A percentile compares a stretch with the other conserved stretches of the same genome.
Conservation (phyloP, 2,113 vertebrate genomes). For the Forbesichthys agassizii region DNA sequence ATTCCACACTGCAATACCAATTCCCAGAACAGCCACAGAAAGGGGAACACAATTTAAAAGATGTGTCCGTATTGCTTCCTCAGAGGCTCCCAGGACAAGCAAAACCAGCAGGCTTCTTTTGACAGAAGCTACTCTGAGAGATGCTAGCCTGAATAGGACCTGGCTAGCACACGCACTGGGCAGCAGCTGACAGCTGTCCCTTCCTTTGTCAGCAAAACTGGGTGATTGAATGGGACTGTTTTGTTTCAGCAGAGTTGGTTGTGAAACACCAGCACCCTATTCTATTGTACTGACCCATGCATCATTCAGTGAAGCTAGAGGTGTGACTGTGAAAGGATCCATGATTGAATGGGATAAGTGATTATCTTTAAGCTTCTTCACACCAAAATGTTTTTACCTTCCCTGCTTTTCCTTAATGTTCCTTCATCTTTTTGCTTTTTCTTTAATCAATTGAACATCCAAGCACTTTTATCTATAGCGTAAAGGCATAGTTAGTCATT, state of each 20-base stretch:
- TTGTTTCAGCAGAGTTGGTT: conserved; percentile 32
- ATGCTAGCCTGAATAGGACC: conserved; percentile 57
- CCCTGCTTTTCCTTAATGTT: not conserved
- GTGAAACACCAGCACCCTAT: conserved; percentile 17
- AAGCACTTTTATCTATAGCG: not conserved
- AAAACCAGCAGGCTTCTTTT: conserved; percentile 48
- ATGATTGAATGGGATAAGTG: conserved; percentile 1
- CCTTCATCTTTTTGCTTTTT: not conserved
- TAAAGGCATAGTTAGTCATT: no score
- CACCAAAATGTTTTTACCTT: not conserved
- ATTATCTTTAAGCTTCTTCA: not conserved
- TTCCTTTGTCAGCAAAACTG: conserved; percentile 56
- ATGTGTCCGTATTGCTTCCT: conserved; percentile 34
- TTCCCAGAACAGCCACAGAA: conserved; percentile 26
- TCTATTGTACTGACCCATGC: conserved; percentile 5
- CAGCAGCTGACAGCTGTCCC: conserved; percentile 69
- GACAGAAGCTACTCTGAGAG: conserved; percentile 35
- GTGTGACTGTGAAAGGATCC: not conserved
- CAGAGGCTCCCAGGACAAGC: conserved; percentile 42
- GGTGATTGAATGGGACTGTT: conserved; percentile 46
- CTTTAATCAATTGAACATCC: not conserved
- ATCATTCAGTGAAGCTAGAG: not conserved
- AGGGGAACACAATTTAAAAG: conserved; percentile 27
- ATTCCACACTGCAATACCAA: conserved; percentile 26
- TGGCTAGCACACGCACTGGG: conserved; percentile 45